Conservation (phyloP, 2,113 vertebrate species). For the Hipposideros armiger region DNA sequence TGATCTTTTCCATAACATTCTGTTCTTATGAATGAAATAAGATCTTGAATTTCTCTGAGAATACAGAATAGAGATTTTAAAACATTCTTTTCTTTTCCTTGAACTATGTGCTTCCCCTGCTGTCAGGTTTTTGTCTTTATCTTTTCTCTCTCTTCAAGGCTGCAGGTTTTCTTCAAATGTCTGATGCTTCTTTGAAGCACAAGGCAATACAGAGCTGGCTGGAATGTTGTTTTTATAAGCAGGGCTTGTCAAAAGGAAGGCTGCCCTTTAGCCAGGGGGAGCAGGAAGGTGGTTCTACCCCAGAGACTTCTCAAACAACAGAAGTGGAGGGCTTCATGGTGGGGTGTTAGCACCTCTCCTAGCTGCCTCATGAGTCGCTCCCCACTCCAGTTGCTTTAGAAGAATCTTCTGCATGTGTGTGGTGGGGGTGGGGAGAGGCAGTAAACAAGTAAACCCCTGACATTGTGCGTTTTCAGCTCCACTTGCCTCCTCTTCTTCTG, state of each 20-base stretch:
- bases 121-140: background rate
- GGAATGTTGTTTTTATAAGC: background rate
- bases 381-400: background rate
- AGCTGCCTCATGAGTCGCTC: background rate
- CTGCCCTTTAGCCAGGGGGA: background rate
- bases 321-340: background rate
- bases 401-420: background rate
- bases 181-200: background rate
- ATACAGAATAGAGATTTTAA: background rate
- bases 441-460: too few relatives aligned
- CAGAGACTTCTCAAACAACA: background rate
- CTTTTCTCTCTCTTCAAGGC: background rate
- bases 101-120: background rate
- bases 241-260: background rate
- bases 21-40: background rate
- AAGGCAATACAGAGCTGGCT: background rate
- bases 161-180: background rate
- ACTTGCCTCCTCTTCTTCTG: background rate
- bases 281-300: background rate
- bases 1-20: background rate
- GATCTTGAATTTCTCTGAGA: background rate
- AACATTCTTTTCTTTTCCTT: background rate
- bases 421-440: background rate
- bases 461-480: background rate
- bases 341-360: too few relatives aligned